phyloP scores from a whole-genome alignment of 2,113 vertebrate genomes.

The Micronisus gabar region DNA sequence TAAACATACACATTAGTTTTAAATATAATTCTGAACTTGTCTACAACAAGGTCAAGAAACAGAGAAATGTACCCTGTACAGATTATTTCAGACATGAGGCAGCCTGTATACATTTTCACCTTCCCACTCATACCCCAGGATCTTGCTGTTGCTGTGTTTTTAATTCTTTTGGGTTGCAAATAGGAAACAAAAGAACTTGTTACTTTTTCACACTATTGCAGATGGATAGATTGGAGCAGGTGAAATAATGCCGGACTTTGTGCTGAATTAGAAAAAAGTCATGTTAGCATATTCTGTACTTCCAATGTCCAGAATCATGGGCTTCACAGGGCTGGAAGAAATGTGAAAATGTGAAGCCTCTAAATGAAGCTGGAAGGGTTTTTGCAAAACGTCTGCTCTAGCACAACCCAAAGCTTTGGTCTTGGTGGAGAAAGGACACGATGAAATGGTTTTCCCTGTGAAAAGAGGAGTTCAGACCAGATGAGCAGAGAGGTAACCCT shows the following conservation, averaged over 20 bases:
- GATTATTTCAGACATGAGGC: constrained; percentile 32
- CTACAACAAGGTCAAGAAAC: constrained; percentile 48
- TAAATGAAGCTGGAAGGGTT: neutral
- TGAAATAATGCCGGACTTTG: neutral
- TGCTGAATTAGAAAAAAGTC: neutral
- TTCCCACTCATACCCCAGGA: constrained; percentile 40
- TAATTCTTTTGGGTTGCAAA: constrained; percentile 3
- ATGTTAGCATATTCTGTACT: neutral
- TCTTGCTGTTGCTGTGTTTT: constrained; percentile 26
- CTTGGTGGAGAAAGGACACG: neutral
- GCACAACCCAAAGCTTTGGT: neutral
- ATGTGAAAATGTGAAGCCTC: neutral
- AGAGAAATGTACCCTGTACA: constrained; percentile 16
- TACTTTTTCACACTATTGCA: neutral
- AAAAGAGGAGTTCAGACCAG: neutral
- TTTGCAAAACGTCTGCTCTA: neutral
- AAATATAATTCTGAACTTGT: constrained; percentile 53
- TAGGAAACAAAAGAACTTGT: constrained; percentile 11
- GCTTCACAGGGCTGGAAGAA: neutral
- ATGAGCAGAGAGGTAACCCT: neutral
- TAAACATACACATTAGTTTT: constrained; percentile 18
- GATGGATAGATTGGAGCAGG: neutral
- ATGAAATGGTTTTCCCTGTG: neutral
- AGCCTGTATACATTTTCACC: constrained; percentile 57
- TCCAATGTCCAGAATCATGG: neutral